Base-by-base conservation (phyloP, 2,113 vertebrate genomes). In the Uropsilus gracilis region DNA sequence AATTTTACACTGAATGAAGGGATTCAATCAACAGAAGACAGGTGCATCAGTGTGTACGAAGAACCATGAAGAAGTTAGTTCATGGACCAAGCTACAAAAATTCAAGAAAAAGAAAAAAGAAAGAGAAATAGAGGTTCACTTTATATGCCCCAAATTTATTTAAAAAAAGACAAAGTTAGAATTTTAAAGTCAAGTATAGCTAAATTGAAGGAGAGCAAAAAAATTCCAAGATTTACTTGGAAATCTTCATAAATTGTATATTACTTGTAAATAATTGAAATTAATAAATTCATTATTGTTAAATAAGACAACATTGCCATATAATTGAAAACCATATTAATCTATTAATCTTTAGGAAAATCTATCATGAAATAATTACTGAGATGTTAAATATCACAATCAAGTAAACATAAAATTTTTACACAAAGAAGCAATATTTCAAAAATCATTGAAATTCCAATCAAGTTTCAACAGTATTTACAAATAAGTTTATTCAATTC, bases 61-160 rank as follows among this genome's bases (percentile, higher is more conserved):
- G 96, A 95, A 69, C 71, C 92, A 89, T 89, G 95, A 96, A 97
- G 95, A 92, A 94, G 85, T 91, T 95, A 96, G 88, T 94, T 86
- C 94, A 97, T 22, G 93, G 84, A 87, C 71, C 97, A 86, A 97
- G 95, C 96, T 96, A 97, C 0, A 93, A 96, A 93, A 96, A 97
- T 82, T 68, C 97, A 95, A 98, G 95, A 59, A 95, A 96, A 22
- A 26, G 61, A 90, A 80, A 95, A 94, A 96, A 94, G 76, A 90
- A 92, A 93, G 39, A 14, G 0, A 83, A 97, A 97, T 64, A 64
- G 61, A 93, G 48, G 76, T 95, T 97, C 89, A 96, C 34, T 81
- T 95, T 39, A 42, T 53, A 39, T 42, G 5, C 5, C 64, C 78
- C 80, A 89, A 75, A 81, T 44, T 82, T 89, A 86, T 22, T 90